Evolutionary conservation across 35 echinoderm and acorn worm species (phyloP), one percentile per base, ranked within the genome.

Genomic region (Ptychodera flava): DNA sequence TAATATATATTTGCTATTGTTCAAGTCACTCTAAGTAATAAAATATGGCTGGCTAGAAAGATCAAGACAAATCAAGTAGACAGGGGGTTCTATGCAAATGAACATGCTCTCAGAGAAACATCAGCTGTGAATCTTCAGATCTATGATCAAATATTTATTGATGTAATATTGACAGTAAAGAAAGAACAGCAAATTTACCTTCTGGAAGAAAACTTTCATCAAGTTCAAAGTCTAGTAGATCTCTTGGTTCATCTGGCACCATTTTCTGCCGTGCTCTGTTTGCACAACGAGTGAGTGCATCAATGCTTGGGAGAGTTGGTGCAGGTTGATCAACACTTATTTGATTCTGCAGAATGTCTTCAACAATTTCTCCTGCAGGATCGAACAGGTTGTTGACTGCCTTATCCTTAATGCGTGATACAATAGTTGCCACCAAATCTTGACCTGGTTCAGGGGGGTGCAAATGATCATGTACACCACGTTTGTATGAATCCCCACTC

Each of bases 151-250:
- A n/a, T n/a, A n/a, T n/a, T n/a, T n/a, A n/a, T n/a, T n/a, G n/a
- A n/a, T n/a, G n/a, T n/a, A n/a, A n/a, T n/a, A n/a, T n/a, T n/a
- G n/a, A n/a, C n/a, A n/a, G n/a, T n/a, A n/a, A n/a, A n/a, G 6
- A 64, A 64, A 64, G 22, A 22, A 64, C 45, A 64, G 22, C 22
- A 12, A 12, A 64, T 22, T 6, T 64, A 87, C 85, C 85, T 87
- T 78, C 45, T 27, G 85, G 85, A 78, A 87, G 30, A 33, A 79
- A 79, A 15, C 78, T 52, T n/a, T 87, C 27, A 32, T n/a, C 64
- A 14, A 87, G 14, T 28, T 78, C 85, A 78, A 87, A 87, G 10
- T 87, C 53, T 1, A 87, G 30, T 6, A 64, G 45, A 33, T 87
- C 75, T 33, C 1, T 38, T n/a, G 85, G 45, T 77, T 87, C 27